Evolutionary conservation across 64 coral and sea anemone genomes (phyloP).

Genomic region (Acropora tenuis): DNA sequence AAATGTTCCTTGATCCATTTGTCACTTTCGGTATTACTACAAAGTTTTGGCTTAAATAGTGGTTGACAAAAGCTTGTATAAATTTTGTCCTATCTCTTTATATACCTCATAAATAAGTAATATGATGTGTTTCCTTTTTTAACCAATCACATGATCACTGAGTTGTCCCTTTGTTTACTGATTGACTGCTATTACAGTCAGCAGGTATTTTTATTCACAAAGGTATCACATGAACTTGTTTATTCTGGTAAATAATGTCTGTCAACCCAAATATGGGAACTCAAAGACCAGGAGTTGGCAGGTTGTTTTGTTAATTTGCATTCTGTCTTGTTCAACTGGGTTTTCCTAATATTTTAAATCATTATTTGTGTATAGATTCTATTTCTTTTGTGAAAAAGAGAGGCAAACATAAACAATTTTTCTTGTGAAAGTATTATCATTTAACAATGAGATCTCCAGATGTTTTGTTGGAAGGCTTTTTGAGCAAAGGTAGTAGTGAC

Average conservation of each 20-base stretch:
- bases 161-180: background rate
- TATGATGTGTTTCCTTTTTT: background rate
- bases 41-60: no score
- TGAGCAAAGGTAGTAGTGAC: no score
- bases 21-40: no score
- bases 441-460: no score
- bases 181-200: background rate
- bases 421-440: no score
- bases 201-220: background rate
- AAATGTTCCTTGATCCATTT: no score
- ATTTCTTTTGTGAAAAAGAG: no score
- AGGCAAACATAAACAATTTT: no score
- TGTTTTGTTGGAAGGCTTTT: no score
- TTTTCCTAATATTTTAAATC: background rate
- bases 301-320: no score
- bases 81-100: conserved; percentile 22
- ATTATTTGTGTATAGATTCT: background rate
- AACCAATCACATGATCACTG: conserved; percentile 4
- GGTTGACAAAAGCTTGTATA: background rate
- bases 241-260: background rate
- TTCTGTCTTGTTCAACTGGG: background rate
- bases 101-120: conserved; percentile 73
- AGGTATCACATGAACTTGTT: background rate
- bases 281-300: background rate
- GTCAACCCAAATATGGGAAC: background rate